phyloP scores from a whole-genome alignment of 2,797 vertebrate species.

The Chrysolophus pictus region DNA sequence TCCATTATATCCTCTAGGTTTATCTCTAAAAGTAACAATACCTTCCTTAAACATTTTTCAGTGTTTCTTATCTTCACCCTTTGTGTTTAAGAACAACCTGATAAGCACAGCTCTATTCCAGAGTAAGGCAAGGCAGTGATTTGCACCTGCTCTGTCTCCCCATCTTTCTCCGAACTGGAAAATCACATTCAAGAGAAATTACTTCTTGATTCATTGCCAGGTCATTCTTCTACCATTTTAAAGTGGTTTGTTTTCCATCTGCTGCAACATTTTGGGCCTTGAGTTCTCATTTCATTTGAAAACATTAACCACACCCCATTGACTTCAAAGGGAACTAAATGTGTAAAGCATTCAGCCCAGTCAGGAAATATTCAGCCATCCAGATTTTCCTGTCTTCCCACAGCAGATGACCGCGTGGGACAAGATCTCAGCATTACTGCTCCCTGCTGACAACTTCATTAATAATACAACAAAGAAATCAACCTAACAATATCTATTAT shows the following conservation, averaged over 20 bases:
- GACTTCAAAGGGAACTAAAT: neutral
- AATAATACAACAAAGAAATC: neutral
- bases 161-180: neutral
- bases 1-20: neutral
- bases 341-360: neutral
- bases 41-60: neutral
- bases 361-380: neutral
- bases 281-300: neutral
- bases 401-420: neutral
- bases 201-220: neutral
- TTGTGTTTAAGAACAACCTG: neutral
- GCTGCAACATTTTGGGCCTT: neutral
- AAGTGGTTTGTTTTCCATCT: neutral
- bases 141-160: neutral
- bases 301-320: neutral
- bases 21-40: neutral
- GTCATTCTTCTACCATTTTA: neutral
- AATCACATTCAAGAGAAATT: neutral
- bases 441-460: slow-evolving; percentile 8
- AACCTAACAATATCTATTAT: neutral
- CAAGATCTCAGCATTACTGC: neutral
- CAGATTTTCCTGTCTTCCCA: neutral
- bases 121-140: neutral
- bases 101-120: neutral
- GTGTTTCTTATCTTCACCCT: neutral